Percentiles rank a stretch among this genome's conserved stretches.
Evolutionary conservation across 2,888 invertebrate species (phyloP).

Genomic region (Drosophila neotestacea): DNA sequence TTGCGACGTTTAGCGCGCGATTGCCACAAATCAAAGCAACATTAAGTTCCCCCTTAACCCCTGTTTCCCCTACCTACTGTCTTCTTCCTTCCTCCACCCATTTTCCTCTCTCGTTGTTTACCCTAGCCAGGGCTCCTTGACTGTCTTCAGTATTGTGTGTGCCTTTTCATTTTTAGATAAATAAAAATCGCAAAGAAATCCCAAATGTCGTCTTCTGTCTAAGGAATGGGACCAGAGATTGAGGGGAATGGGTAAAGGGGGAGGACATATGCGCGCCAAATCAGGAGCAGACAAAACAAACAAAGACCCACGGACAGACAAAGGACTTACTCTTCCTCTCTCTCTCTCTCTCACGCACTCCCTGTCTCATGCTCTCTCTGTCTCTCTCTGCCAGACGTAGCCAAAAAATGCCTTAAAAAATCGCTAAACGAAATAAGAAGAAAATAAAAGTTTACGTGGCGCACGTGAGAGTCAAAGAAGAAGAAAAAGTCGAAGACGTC

Average conservation of each 20-base stretch:
- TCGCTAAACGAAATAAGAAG: slow-evolving; percentile 53
- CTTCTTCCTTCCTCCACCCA: not conserved
- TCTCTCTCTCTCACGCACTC: not conserved
- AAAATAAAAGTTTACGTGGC: slow-evolving; percentile 63
- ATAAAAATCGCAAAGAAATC: slow-evolving; percentile 68
- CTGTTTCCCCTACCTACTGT: not conserved
- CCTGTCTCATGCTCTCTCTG: not conserved
- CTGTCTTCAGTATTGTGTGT: slow-evolving; percentile 23
- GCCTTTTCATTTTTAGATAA: slow-evolving; percentile 74
- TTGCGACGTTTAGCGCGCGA: slow-evolving; percentile 79
- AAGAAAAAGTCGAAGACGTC: slow-evolving; percentile 7
- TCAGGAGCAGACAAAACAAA: slow-evolving; percentile 78
- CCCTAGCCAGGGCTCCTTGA: slow-evolving; percentile 1
- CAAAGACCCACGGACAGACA: slow-evolving; percentile 73
- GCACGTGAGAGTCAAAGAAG: slow-evolving; percentile 45
- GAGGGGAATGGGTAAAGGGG: not conserved
- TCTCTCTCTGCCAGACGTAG: slow-evolving; percentile 25
- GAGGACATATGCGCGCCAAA: slow-evolving; percentile 75
- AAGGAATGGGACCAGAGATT: not conserved
- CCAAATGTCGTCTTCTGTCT: slow-evolving; percentile 55
- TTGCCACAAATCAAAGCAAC: slow-evolving; percentile 81
- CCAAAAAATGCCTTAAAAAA: slow-evolving; percentile 61
- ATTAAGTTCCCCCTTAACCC: slow-evolving; percentile 49
- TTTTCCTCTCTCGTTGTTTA: not conserved
- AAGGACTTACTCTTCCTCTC: slow-evolving; percentile 16